phyloP scores from a whole-genome alignment of 2,797 vertebrate genomes.

The Cacajao melanocephalus region DNA sequence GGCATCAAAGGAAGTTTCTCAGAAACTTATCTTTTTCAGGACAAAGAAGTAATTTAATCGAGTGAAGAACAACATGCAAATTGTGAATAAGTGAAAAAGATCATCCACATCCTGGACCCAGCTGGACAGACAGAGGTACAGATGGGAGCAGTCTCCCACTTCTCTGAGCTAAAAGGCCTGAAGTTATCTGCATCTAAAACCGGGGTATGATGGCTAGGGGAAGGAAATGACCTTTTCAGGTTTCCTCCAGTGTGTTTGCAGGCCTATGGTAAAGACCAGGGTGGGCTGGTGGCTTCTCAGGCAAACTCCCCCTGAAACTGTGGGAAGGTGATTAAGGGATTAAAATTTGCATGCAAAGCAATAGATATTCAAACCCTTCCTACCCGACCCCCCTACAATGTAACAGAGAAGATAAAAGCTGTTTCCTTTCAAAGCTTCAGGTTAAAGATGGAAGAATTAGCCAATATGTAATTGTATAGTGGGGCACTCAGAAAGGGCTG shows the following conservation, averaged over 20 bases:
- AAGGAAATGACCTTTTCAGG: slow-evolving; percentile 52
- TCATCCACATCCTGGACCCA: slow-evolving; percentile 56
- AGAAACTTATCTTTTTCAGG: neutral
- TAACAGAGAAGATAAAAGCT: slow-evolving; percentile 78
- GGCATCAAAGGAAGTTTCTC: neutral
- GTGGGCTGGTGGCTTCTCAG: neutral
- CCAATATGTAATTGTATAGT: slow-evolving; percentile 55
- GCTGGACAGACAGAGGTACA: neutral
- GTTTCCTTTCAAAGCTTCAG: slow-evolving; percentile 63
- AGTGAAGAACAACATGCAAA: neutral
- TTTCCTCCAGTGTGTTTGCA: slow-evolving; percentile 43
- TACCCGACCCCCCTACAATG: neutral
- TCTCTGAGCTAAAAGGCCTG: slow-evolving; percentile 38
- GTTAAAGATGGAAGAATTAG: slow-evolving; percentile 67
- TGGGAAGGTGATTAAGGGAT: slow-evolving; percentile 63
- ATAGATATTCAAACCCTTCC: slow-evolving; percentile 37
- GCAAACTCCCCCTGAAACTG: neutral
- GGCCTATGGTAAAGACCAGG: neutral
- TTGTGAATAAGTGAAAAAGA: slow-evolving; percentile 56
- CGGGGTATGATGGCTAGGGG: slow-evolving; percentile 45
- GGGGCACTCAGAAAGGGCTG: neutral
- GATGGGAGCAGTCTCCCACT: neutral
- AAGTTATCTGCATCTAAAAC: slow-evolving; percentile 77
- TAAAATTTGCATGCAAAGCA: slow-evolving; percentile 59
- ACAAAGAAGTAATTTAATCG: neutral